These are phyloP conservation scores for Alloscopus bannaensis DNA, from an alignment of 2,888 invertebrate genomes.

Conservation along the genomic window DNA sequence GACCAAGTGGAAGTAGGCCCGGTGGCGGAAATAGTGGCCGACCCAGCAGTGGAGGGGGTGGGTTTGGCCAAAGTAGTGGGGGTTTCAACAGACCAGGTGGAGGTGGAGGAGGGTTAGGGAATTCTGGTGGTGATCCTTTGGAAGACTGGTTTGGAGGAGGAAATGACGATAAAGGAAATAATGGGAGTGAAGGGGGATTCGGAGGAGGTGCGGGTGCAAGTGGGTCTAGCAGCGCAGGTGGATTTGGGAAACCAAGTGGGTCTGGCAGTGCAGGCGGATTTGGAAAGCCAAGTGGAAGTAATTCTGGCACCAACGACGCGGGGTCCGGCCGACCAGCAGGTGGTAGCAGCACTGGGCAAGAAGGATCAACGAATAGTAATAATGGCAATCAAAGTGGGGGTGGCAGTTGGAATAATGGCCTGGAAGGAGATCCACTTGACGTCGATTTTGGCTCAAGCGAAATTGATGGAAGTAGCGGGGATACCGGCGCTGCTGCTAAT, in stretches of 20 bases:
- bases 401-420: background rate
- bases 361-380: background rate
- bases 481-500: background rate
- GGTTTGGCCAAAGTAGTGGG: background rate
- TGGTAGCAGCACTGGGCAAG: background rate
- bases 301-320: background rate
- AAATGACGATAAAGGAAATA: no score
- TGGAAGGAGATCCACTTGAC: constrained; percentile 31
- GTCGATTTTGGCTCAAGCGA: constrained; percentile 24
- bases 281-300: background rate
- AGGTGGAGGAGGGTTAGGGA: background rate
- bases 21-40: background rate
- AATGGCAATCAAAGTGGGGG: background rate
- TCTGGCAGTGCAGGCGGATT: background rate
- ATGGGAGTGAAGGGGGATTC: background rate
- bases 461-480: background rate
- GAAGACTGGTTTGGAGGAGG: background rate
- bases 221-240: background rate
- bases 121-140: constrained; percentile 2
- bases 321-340: no score
- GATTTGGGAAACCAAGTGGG: background rate
- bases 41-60: background rate
- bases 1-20: background rate
- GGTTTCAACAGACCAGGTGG: background rate
- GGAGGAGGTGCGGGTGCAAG: background rate